Evolutionary conservation across 2,888 invertebrate genomes (phyloP), one percentile per base, ranked within the genome.

Genomic region (Actias luna): DNA sequence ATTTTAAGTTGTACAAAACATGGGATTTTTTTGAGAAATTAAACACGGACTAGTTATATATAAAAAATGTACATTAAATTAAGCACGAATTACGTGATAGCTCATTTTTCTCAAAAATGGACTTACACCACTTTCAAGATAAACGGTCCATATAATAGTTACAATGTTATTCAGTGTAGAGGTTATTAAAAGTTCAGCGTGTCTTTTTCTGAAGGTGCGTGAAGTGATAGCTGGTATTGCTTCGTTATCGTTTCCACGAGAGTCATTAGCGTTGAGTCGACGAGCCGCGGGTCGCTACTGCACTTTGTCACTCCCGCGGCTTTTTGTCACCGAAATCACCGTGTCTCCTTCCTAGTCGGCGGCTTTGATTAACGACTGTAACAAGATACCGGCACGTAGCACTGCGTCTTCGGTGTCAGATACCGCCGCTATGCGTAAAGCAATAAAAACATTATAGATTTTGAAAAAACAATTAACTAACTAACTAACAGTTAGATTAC

Each of bases 301-400:
- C 69, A 70, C 74, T 76, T 81, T 78, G 75, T 82, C 84, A 79
- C 75, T 77, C 72, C 69, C 72, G 68, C 67, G 69, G 74, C 78
- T 83, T 86, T 85, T 86, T 86, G 83, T 83, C 82, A 75, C 75
- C 72, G 68, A 75, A 78, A 72, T 68, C 76, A 68, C 74, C 76
- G 71, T 76, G 76, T 71, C 76, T 73, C 76, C 79, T 79, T 81
- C 80, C 79, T 78, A 68, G 78, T 76, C 77, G 78, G 75, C 64
- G 66, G 73, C 77, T 84, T 85, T 88, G 85, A 89, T 89, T 88
- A 88, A 88, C 83, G 84, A 83, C 73, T 73, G 87, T 84, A 87
- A 87, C 82, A 72, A 74, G 85, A 89, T 84, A 80, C 76, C 46
- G 25, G 22, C 12, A 50, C 25, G 12, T 46, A 22, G 2, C 46